Base-by-base conservation (phyloP, 2,888 invertebrate species). In the Philopedon plagiatum region DNA sequence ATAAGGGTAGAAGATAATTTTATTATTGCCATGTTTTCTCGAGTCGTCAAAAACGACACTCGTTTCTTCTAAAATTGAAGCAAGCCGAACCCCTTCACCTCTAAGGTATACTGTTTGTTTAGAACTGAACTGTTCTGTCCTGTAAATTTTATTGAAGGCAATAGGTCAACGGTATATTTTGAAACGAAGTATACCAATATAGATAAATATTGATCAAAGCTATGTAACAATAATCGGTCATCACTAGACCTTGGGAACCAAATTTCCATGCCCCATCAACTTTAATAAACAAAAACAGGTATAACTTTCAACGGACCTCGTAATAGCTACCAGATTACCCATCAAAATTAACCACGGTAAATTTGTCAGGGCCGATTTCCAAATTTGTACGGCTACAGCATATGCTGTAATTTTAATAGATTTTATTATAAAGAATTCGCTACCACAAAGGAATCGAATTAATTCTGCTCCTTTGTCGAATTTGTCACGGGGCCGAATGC, bases 371-470 rank as follows among this genome's bases (percentile, higher is more conserved):
- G 44, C 62, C 63, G 70, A 70, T 70, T 70, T 70, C 58, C 58
- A 51, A 64, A 63, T 39, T 70, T 49, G 63, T 58, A 58, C 37
- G 18, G 9, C 54, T 44, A 49, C 21, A 18, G 71, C 68, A 68
- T 66, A 64, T 68, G 71, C 71, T 26, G 69, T 65, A 61, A 51
- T 71, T 70, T 74, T 74, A 74, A 74, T 74, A 74, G 74, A 74
- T 71, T 74, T 64, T 46, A 58, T 69, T 69, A 63, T 71, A 66
- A 61, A 72, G 73, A 76, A 73, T 73, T 75, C 46, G 65, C 72
- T 68, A 58, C 65, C 71, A 78, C 76, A 78, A 79, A 76, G 73
- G 74, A 75, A 76, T 72, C 76, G 69, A 76, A 78, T 78, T 79
- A 79, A 78, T 78, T 77, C 75, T 67, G 74, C 71, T 75, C 76